A percentile compares a stretch with the other conserved stretches of the same genome.
These are phyloP conservation scores for Petrocephalus zakoni DNA, from an alignment of 2,113 vertebrate species.

Conservation along the genomic window DNA sequence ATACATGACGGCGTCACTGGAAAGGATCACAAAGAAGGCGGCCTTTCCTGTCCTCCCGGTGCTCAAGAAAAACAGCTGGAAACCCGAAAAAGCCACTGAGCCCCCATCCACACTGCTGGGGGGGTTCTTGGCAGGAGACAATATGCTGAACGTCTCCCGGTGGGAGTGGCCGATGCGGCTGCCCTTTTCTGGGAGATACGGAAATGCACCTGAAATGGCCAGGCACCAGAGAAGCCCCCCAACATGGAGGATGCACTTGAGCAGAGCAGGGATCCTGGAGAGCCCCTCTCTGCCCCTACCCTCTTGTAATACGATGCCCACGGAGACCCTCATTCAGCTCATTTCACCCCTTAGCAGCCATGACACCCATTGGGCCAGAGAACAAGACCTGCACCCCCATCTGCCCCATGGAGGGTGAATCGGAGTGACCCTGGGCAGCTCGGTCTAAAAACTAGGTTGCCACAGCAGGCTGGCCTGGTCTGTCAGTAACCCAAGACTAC, in stretches of 20 bases:
- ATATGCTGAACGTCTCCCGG: slow-evolving; percentile 43
- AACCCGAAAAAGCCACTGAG: slow-evolving; percentile 42
- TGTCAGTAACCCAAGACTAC: neutral
- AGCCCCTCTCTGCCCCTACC: slow-evolving; percentile 23
- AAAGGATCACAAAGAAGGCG: slow-evolving; percentile 52
- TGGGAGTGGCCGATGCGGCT: slow-evolving; percentile 29
- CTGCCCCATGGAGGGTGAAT: neutral
- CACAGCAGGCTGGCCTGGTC: neutral
- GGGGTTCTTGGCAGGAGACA: slow-evolving; percentile 42
- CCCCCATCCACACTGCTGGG: slow-evolving; percentile 41
- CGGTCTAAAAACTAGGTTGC: neutral
- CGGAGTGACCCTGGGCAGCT: neutral
- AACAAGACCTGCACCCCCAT: neutral
- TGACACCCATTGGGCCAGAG: slow-evolving; percentile 25
- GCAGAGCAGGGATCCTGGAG: slow-evolving; percentile 42
- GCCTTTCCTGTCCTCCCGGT: slow-evolving; percentile 44
- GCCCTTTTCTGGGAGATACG: slow-evolving; percentile 43
- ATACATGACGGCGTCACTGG: slow-evolving; percentile 45
- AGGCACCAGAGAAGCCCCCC: neutral
- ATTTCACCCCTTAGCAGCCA: slow-evolving; percentile 1
- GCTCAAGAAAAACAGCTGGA: slow-evolving; percentile 47
- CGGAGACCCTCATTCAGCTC: neutral
- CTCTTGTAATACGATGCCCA: neutral
- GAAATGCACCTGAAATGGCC: slow-evolving; percentile 45
- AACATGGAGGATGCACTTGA: neutral